phyloP scores from a whole-genome alignment of 2,888 invertebrate species.

The Spodoptera picta region DNA sequence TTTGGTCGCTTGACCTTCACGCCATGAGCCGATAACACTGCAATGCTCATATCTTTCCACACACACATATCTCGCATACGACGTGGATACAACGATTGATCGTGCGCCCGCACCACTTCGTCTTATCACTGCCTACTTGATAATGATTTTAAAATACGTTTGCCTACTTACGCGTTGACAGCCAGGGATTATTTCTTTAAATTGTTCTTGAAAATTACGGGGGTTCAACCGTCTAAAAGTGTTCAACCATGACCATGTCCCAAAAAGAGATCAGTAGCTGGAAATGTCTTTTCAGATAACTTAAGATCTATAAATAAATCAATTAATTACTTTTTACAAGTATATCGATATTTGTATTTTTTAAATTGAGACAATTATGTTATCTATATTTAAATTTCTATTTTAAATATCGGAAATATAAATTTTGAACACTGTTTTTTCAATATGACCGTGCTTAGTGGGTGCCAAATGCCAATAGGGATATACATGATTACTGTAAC shows the following conservation, averaged over 20 bases:
- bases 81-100: constrained; percentile 79
- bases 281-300: no score
- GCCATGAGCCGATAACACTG: constrained; percentile 75
- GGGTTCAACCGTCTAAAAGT: constrained; percentile 16
- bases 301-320: no score
- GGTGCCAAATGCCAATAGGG: no score
- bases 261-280: not conserved
- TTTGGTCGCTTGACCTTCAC: constrained; percentile 75
- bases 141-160: constrained; percentile 84
- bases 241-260: not conserved
- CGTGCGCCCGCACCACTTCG: constrained; percentile 67
- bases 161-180: constrained; percentile 76
- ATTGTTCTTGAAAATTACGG: constrained; percentile 29
- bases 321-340: no score
- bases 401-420: no score
- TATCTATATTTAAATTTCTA: no score
- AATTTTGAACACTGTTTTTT: no score
- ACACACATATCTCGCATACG: constrained; percentile 71
- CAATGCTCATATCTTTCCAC: constrained; percentile 72
- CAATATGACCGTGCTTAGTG: no score
- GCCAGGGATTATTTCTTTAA: constrained; percentile 68
- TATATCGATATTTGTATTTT: no score
- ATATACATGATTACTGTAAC: constrained; percentile 8
- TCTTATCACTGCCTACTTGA: constrained; percentile 80
- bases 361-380: no score